Conservation (phyloP, 2,113 vertebrate genomes). For the Poeciliopsis retropinna region DNA sequence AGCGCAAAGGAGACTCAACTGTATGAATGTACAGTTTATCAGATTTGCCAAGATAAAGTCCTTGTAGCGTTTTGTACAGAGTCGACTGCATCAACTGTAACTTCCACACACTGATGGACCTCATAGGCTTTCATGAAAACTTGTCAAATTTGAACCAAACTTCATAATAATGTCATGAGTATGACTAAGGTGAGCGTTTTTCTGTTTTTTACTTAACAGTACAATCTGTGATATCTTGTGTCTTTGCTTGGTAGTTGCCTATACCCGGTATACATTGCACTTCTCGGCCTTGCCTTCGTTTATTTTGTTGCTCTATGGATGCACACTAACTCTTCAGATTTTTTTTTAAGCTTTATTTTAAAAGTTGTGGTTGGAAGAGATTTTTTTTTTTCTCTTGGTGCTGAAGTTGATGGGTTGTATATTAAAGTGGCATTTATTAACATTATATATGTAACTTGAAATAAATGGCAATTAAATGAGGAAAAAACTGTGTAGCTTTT, state of each 20-base stretch:
- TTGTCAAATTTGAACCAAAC: conserved; percentile 51
- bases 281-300: conserved; percentile 71
- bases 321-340: conserved; percentile 69
- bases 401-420: conserved; percentile 66
- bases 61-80: conserved; percentile 40
- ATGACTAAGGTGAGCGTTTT: conserved; percentile 45
- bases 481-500: conserved; percentile 18
- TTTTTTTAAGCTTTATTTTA: conserved; percentile 64
- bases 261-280: conserved; percentile 70
- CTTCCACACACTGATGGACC: conserved; percentile 44
- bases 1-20: conserved; percentile 46
- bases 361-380: conserved; percentile 58
- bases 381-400: conserved; percentile 52
- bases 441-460: conserved; percentile 74
- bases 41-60: conserved; percentile 56
- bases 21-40: conserved; percentile 68
- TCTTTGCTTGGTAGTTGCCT: conserved; percentile 74
- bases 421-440: conserved; percentile 77
- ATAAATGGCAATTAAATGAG: conserved; percentile 69
- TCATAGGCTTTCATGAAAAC: conserved; percentile 52
- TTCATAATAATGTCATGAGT: conserved; percentile 46
- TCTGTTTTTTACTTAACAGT: conserved; percentile 58
- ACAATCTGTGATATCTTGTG: conserved; percentile 64
- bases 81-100: conserved; percentile 46
- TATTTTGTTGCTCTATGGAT: conserved; percentile 65